These are phyloP conservation scores for Cantharis rufa DNA, from an alignment of 2,888 invertebrate genomes.

Conservation along the genomic window DNA sequence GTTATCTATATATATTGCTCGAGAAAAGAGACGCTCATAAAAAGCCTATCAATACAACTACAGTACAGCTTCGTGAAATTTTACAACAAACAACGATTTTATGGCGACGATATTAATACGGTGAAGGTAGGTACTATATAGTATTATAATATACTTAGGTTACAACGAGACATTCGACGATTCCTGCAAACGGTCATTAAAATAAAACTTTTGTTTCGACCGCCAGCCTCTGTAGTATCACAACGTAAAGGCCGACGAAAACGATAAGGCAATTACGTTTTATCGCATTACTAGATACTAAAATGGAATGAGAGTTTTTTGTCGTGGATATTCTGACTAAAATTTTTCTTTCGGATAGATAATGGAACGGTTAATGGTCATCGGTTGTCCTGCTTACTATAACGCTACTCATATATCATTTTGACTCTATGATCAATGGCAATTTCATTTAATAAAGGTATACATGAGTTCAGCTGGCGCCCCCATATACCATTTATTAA, in stretches of 20 bases:
- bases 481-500: constrained; percentile 10
- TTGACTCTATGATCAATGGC: constrained; percentile 18
- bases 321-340: background rate
- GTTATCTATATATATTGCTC: constrained; percentile 44
- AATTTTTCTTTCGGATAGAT: background rate
- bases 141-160: background rate
- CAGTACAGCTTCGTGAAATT: background rate
- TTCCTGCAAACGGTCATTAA: background rate
- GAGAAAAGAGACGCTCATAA: constrained; percentile 40
- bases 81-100: background rate
- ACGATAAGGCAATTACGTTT: constrained; percentile 30
- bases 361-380: background rate
- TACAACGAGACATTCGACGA: background rate
- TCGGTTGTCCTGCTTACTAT: background rate
- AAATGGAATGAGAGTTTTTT: constrained; percentile 17
- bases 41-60: constrained; percentile 33
- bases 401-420: background rate
- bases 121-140: background rate
- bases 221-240: background rate
- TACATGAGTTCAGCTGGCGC: constrained; percentile 28
- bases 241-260: constrained; percentile 15
- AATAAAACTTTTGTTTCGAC: background rate
- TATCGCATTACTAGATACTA: constrained; percentile 26
- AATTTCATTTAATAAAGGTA: constrained; percentile 6
- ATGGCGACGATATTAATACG: background rate